Conservation (phyloP, 64 coral and sea anemone species). For the Stichodactyla helianthus region DNA sequence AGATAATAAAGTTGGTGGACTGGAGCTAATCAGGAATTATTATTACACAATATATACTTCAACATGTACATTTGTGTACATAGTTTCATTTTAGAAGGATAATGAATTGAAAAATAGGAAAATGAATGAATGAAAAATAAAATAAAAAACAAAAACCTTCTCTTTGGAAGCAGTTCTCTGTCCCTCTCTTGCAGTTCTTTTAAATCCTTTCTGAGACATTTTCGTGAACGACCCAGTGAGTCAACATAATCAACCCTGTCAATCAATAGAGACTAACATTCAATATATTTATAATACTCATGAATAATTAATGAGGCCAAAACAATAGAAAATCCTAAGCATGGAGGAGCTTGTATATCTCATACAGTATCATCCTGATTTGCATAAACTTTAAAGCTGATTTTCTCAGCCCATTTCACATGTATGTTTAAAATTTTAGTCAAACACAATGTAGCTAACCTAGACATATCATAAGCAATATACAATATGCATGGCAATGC, state of each 20-base stretch:
- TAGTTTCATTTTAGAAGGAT: neutral
- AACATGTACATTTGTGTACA: neutral
- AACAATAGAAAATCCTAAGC: no score
- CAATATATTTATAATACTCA: neutral
- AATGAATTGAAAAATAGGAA: neutral
- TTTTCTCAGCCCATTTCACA: no score
- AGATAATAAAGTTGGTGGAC: conserved; percentile 88
- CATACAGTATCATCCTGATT: no score
- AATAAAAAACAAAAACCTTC: conserved; percentile 25
- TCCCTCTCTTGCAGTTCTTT: conserved; percentile 67
- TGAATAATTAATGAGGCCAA: no score
- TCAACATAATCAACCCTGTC: conserved; percentile 92
- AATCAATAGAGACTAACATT: neutral
- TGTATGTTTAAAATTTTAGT: no score
- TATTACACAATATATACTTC: neutral
- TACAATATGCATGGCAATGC: no score
- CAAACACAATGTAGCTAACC: no score
- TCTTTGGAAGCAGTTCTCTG: conserved; percentile 39
- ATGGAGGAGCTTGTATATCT: no score
- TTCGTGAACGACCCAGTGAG: conserved; percentile 72
- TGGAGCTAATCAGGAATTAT: conserved; percentile 15
- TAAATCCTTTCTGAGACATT: conserved; percentile 77
- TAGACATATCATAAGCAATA: no score
- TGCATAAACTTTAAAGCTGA: no score
- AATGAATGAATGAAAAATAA: neutral